Conservation (phyloP, 2,113 vertebrate species). For the Mystacornis crossleyi region DNA sequence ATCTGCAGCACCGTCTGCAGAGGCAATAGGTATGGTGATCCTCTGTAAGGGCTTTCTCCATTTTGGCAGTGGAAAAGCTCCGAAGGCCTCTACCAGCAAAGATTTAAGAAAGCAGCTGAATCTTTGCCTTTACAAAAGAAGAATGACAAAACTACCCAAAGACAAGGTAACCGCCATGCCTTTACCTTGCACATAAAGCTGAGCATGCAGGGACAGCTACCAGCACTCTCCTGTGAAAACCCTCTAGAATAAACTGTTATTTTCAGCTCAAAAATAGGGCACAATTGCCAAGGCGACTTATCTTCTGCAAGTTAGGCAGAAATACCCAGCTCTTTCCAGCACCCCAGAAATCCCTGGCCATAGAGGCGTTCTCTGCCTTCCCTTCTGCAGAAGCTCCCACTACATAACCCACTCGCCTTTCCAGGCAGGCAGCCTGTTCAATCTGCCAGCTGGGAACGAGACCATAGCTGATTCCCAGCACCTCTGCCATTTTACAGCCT, state of each 20-base stretch:
- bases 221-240: neutral
- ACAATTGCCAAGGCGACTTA: neutral
- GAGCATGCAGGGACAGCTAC: neutral
- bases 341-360: neutral
- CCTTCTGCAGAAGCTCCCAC: neutral
- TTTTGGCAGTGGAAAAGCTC: neutral
- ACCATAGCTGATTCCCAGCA: neutral
- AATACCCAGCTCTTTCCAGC: neutral
- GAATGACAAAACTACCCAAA: neutral
- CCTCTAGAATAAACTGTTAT: neutral
- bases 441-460: neutral
- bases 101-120: neutral
- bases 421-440: neutral
- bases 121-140: neutral
- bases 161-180: neutral
- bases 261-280: neutral
- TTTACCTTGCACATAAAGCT: neutral
- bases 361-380: neutral
- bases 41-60: neutral
- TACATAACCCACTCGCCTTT: neutral
- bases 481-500: neutral
- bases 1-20: neutral
- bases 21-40: rapidly evolving
- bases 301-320: neutral
- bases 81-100: neutral